These are phyloP conservation scores for Andrena haemorrhoa DNA, from an alignment of 2,888 invertebrate genomes.

Conservation along the genomic window DNA sequence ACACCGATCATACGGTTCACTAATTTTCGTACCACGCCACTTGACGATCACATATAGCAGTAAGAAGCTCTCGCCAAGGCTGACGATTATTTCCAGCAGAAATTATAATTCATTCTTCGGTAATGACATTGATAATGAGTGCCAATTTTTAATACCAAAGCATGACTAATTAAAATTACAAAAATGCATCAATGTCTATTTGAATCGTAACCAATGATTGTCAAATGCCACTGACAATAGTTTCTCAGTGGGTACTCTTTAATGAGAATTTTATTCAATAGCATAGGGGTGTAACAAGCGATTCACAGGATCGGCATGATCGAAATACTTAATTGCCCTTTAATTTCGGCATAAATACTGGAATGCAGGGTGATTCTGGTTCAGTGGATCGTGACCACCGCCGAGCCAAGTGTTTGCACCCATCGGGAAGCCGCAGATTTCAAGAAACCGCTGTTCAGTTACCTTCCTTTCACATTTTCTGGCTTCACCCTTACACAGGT, in stretches of 20 bases:
- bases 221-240: constrained; percentile 44
- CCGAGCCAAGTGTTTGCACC: constrained; percentile 50
- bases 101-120: no score
- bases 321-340: constrained; percentile 74
- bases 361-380: constrained; percentile 5
- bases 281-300: constrained; percentile 55
- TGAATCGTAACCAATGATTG: background rate
- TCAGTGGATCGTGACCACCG: constrained; percentile 39
- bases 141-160: no score
- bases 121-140: no score
- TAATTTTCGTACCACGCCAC: background rate
- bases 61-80: background rate
- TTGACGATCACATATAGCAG: background rate
- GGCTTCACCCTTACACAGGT: constrained; percentile 29
- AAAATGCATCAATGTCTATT: background rate
- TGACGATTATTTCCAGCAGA: background rate
- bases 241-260: constrained; percentile 35
- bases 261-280: constrained; percentile 48
- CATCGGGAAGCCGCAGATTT: background rate
- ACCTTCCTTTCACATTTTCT: background rate
- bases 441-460: constrained; percentile 27
- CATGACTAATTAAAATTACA: background rate
- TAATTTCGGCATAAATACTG: constrained; percentile 74
- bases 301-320: constrained; percentile 67
- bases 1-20: background rate